Percentiles rank a stretch among this genome's conserved stretches.
Conservation (phyloP, 2,888 invertebrate species). For the Drosophila monieri region DNA sequence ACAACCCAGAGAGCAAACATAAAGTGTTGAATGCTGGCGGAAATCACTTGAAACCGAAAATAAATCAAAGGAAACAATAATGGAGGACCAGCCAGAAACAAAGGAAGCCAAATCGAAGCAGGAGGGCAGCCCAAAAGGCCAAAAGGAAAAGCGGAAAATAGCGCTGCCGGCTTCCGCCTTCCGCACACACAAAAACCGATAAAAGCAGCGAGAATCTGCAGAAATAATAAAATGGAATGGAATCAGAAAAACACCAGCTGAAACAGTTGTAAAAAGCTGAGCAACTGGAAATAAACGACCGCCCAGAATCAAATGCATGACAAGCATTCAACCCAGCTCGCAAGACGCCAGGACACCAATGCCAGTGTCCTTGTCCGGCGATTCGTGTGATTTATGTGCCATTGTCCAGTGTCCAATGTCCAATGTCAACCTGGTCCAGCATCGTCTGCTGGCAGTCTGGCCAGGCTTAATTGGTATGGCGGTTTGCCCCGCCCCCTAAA, state of each 20-base stretch:
- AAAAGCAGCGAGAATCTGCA: constrained; percentile 40
- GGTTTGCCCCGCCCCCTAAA: constrained; percentile 25
- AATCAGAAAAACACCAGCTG: constrained; percentile 25
- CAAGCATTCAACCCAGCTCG: constrained; percentile 21
- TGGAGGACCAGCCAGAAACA: constrained; percentile 46
- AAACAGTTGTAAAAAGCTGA: constrained; percentile 42
- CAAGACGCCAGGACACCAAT: constrained; percentile 34
- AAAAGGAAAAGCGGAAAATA: constrained; percentile 49
- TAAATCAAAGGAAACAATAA: constrained; percentile 77
- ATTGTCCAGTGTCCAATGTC: constrained; percentile 23
- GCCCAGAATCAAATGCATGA: constrained; percentile 47
- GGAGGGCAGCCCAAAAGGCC: constrained; percentile 6
- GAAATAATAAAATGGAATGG: constrained; percentile 52
- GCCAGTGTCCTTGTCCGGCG: constrained; percentile 21
- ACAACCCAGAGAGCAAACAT: constrained; percentile 55
- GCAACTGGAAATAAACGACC: constrained; percentile 59
- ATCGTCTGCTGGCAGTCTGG: constrained; percentile 63
- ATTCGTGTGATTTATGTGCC: constrained; percentile 62
- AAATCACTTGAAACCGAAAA: constrained; percentile 77
- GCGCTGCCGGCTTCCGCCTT: constrained; percentile 53
- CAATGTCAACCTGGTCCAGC: constrained; percentile 53
- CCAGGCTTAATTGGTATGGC: constrained; percentile 62
- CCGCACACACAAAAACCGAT: constrained; percentile 36
- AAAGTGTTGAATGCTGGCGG: constrained; percentile 75
- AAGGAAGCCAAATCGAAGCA: constrained; percentile 34